Percentiles rank a stretch among this genome's conserved stretches.
Conservation (phyloP, 2,113 vertebrate genomes). For the Neotragus pygmaeus region DNA sequence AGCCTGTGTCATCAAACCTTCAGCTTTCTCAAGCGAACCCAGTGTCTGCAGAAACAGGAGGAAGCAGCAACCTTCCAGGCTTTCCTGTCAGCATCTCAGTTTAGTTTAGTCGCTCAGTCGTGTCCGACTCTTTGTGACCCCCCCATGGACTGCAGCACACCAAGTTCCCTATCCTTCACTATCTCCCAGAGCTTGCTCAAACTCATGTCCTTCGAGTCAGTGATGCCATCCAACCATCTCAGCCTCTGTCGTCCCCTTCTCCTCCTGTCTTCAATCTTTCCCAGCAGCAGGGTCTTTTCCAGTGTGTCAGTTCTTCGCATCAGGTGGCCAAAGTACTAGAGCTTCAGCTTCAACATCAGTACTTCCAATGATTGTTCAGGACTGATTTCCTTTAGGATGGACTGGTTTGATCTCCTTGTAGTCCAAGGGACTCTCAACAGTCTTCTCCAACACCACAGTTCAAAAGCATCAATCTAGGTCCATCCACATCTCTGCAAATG, state of each 20-base stretch:
- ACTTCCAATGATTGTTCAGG: background rate
- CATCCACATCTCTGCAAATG: background rate
- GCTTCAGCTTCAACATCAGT: background rate
- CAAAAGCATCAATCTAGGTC: background rate
- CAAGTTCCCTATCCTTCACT: background rate
- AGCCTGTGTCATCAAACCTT: background rate
- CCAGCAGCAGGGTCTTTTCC: background rate
- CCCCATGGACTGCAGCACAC: background rate
- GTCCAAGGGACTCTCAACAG: background rate
- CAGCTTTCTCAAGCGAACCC: background rate
- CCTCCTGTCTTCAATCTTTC: background rate
- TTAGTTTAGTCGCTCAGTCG: rapidly evolving
- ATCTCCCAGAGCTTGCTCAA: background rate
- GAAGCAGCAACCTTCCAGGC: background rate
- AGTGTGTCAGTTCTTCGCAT: background rate
- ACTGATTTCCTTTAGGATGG: background rate
- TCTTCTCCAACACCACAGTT: background rate
- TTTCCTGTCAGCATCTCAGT: background rate
- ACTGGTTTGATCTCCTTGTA: background rate
- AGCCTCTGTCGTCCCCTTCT: background rate
- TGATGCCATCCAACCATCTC: background rate
- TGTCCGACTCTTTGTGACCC: background rate
- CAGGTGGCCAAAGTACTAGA: background rate
- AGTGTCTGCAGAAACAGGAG: background rate
- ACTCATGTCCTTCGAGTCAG: background rate